Evolutionary conservation across 2,888 invertebrate genomes (phyloP).

Genomic region (Drosophila bunnanda): DNA sequence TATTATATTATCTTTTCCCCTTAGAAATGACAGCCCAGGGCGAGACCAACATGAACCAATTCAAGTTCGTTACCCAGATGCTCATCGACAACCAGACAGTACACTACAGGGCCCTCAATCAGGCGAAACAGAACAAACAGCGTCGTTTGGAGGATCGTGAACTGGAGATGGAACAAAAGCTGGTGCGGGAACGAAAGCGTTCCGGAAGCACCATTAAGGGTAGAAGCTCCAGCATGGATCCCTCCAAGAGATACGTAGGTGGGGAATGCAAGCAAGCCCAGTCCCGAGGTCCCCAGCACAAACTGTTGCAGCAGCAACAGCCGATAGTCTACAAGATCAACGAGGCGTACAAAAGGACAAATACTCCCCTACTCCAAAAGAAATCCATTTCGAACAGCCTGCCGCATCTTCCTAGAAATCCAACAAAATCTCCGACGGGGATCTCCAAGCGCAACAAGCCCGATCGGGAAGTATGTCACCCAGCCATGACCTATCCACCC

Average conservation of each 20-base stretch:
- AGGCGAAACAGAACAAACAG: constrained; percentile 17
- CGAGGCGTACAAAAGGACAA: not conserved
- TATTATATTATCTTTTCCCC: too few species aligned
- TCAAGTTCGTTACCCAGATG: constrained; percentile 76
- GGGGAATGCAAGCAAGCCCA: not conserved
- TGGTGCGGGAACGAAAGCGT: constrained; percentile 2
- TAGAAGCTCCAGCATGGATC: not conserved
- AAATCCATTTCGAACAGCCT: constrained; percentile 24
- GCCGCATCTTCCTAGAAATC: constrained; percentile 16
- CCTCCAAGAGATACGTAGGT: not conserved
- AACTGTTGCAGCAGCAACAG: constrained; percentile 35
- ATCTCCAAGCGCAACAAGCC: not conserved
- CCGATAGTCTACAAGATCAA: constrained; percentile 14
- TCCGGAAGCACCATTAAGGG: not conserved
- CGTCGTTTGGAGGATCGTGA: constrained; percentile 17
- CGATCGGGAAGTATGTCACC: constrained; percentile 8
- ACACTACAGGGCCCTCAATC: constrained; percentile 52
- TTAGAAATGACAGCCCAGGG: constrained; percentile 58
- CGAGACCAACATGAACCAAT: constrained; percentile 66
- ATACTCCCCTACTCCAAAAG: not conserved
- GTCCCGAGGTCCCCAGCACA: constrained; percentile 46
- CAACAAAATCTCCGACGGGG: not conserved
- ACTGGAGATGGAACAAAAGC: constrained; percentile 2
- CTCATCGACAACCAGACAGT: constrained; percentile 65
- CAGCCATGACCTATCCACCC: constrained; percentile 35